phyloP scores from a whole-genome alignment of 2,797 vertebrate genomes.

The Tympanoctomys barrerae region DNA sequence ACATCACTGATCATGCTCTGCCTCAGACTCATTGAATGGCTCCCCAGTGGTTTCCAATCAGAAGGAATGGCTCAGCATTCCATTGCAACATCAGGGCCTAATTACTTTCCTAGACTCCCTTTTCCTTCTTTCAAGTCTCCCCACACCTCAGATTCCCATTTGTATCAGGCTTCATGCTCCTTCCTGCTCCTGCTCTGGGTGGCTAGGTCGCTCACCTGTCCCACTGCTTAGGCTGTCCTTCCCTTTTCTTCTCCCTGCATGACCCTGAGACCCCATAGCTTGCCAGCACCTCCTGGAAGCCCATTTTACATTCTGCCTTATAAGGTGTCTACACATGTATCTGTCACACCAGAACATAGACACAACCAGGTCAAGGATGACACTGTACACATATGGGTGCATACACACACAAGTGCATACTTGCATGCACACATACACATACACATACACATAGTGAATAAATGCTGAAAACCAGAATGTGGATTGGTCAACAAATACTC shows the following conservation, averaged over 20 bases:
- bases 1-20: neutral
- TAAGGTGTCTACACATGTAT: neutral
- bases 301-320: neutral
- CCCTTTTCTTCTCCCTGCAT: neutral
- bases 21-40: neutral
- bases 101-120: neutral
- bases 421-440: neutral
- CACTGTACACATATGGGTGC: neutral
- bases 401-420: neutral
- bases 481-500: neutral
- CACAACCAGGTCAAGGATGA: neutral
- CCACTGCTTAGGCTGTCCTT: neutral
- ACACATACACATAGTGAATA: neutral
- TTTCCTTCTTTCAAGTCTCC: constrained; percentile 18
- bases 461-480: neutral
- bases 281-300: neutral
- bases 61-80: neutral
- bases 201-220: neutral
- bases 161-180: neutral
- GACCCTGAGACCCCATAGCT: neutral
- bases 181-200: neutral
- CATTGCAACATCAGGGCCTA: neutral
- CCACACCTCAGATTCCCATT: neutral
- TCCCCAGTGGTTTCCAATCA: neutral
- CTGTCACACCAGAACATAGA: neutral